Base-by-base conservation (phyloP, 2,113 vertebrate genomes). In the Atherinomorus stipes region DNA sequence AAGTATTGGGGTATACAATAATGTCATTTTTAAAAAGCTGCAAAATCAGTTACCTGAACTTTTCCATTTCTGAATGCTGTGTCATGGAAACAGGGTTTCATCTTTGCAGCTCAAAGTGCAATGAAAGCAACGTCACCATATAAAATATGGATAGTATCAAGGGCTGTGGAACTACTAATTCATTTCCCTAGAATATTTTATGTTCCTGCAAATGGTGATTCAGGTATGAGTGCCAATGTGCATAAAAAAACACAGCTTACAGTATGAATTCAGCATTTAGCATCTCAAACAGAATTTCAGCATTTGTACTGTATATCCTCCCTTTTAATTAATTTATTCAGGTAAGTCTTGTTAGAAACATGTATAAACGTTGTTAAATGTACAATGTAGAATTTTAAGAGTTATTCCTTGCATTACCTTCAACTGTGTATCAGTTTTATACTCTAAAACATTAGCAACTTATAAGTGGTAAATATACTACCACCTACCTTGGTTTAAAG, bases 101-200 rank as follows among this genome's bases (percentile, higher is more conserved):
- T 25, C 47, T 65, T 31, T 59, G 23, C 15, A 18, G 1, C 15
- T 64, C 13, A 70, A 26, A 71, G 15, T 37, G 21, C 38, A 64
- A 40, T 18, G 7, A 64, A 64, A 28, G 50, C 22, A 40, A 22
- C 16, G 4, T 11, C 18, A 54, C 23, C n/a, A 19, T 52, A 65
- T 64, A 31, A 60, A 65, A 42, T 60, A 64, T 74, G 22, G 22
- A 70, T 19, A 70, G 57, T 37, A 28, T 18, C 34, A 37, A 66
- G n/a, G 19, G 23, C 11, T 66, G 18, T 61, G 21, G 13, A 60
- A 37, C 47, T 22, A 47, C 40, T 11, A 26, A 25, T 45, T 47
- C 31, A 19, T 28, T 47, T 25, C 2, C 40, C 34, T 47, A 34
- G 26, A 54, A 56, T 47, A 23, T 19, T 44, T 25, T 16, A 38